Evolutionary conservation across 2,113 vertebrate species (phyloP).

Genomic region (Nesogale talazaci): DNA sequence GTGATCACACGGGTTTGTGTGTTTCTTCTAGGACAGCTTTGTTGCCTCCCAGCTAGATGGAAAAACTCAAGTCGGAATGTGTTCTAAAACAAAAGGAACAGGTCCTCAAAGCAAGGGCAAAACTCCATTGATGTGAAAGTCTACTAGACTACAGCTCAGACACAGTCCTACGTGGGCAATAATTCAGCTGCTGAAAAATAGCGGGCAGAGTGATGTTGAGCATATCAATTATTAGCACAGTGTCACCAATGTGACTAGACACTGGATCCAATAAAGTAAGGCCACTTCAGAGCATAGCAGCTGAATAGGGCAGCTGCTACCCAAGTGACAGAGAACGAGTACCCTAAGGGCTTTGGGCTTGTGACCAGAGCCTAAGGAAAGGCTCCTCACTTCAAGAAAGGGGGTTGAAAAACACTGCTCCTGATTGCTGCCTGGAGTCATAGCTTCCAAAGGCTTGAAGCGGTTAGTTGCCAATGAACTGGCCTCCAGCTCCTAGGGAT

Average conservation of each 20-base stretch:
- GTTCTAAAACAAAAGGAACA: slow-evolving; percentile 24
- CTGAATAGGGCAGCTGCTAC: too few species aligned
- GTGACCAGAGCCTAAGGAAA: background rate
- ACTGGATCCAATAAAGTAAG: background rate
- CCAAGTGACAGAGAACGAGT: background rate
- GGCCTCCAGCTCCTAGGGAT: background rate
- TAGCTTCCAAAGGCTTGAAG: background rate
- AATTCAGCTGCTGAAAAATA: background rate
- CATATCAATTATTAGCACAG: background rate
- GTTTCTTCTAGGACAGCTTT: too few species aligned
- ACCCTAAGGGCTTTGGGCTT: background rate
- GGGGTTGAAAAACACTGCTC: background rate
- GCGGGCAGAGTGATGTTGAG: background rate
- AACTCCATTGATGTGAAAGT: background rate
- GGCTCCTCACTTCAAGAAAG: background rate
- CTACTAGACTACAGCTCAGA: background rate
- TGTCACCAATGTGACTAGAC: background rate
- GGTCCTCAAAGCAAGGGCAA: background rate
- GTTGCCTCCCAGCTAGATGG: background rate
- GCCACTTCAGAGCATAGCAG: too few species aligned
- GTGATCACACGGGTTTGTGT: too few species aligned
- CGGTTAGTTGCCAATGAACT: background rate
- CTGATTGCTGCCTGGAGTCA: background rate
- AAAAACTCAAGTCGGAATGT: background rate
- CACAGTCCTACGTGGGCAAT: background rate